A percentile compares a stretch with the other conserved stretches of the same genome.
Evolutionary conservation across 2,113 vertebrate species (phyloP).

Genomic region (Engraulis encrasicolus): DNA sequence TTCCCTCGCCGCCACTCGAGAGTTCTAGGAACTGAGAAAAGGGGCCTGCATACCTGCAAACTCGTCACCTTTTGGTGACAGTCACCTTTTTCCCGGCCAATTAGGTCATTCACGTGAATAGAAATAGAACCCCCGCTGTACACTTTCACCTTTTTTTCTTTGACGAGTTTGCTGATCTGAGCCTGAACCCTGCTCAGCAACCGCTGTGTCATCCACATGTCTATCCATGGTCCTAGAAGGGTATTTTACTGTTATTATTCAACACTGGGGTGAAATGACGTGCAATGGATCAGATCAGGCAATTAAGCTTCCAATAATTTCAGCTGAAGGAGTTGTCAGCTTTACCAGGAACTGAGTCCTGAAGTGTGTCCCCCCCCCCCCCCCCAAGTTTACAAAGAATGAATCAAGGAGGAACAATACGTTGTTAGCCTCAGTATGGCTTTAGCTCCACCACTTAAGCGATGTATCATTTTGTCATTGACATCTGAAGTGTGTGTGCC

Average conservation of each 20-base stretch:
- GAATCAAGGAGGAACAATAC: not conserved
- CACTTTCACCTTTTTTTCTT: too few relatives aligned
- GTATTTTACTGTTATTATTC: not conserved
- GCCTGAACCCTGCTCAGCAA: not conserved
- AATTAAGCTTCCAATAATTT: too few relatives aligned
- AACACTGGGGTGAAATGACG: not conserved
- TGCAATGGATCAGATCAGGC: too few relatives aligned
- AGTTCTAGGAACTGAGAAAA: not conserved
- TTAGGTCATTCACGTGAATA: too few relatives aligned
- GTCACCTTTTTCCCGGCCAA: too few relatives aligned
- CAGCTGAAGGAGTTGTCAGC: too few relatives aligned
- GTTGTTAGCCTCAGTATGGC: not conserved
- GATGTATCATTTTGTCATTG: too few relatives aligned
- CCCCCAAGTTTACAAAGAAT: not conserved
- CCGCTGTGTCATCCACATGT: not conserved
- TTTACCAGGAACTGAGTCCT: not conserved
- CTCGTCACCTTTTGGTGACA: too few relatives aligned
- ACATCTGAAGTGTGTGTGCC: too few relatives aligned
- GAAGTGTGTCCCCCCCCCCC: not conserved
- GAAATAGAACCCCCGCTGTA: too few relatives aligned
- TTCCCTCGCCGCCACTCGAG: not conserved
- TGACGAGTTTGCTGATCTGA: too few relatives aligned
- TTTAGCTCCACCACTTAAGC: not conserved
- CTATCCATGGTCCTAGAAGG: not conserved
- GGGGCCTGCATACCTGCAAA: too few relatives aligned